Conservation (phyloP, 2,797 vertebrate species). For the Aphelocoma californica region DNA sequence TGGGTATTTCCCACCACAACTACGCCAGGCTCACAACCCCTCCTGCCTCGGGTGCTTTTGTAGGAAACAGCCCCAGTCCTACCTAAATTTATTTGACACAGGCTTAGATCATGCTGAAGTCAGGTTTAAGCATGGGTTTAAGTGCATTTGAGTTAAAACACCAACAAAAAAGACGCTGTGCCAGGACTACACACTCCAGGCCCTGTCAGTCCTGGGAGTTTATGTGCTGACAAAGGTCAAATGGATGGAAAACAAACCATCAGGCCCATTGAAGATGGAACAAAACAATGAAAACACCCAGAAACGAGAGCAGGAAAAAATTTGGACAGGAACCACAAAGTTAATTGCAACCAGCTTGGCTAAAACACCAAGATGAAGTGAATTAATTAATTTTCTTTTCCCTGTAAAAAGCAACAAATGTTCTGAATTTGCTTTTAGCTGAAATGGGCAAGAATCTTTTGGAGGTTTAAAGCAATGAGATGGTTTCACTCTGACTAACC, state of each 20-base stretch:
- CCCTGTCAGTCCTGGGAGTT: background rate
- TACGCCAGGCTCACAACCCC: background rate
- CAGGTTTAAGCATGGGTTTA: background rate
- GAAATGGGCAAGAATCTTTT: background rate
- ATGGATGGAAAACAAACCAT: background rate
- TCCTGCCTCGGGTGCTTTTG: background rate
- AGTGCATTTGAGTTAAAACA: background rate
- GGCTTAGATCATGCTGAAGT: background rate
- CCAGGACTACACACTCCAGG: background rate
- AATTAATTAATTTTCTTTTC: background rate
- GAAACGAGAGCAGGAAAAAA: background rate
- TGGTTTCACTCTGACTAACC: background rate
- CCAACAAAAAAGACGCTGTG: background rate
- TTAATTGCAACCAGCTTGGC: background rate
- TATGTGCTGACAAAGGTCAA: background rate
- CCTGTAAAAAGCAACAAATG: background rate
- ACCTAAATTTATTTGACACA: background rate
- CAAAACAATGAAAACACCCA: background rate
- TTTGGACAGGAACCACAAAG: background rate
- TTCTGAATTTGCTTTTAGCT: slow-evolving; percentile 2
- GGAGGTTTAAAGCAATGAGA: background rate
- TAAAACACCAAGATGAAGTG: background rate
- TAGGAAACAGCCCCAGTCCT: background rate
- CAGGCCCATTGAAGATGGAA: background rate
- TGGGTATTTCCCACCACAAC: background rate